These are phyloP conservation scores for Chironomus riparius DNA, from an alignment of 2,888 invertebrate species.

Conservation along the genomic window DNA sequence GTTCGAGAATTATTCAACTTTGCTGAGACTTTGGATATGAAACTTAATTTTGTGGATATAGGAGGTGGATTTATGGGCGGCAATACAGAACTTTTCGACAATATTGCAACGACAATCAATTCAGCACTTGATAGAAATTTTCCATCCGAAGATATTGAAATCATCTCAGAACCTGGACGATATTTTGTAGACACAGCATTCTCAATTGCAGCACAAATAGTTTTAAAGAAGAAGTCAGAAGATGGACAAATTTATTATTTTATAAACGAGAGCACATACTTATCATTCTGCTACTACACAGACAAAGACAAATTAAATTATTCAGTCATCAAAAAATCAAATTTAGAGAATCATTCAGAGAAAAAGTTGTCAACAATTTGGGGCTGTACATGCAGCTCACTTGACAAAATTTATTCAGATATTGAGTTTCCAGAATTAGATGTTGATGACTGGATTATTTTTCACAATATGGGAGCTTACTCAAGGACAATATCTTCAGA, in stretches of 20 bases:
- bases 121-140: slow-evolving; percentile 66
- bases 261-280: slow-evolving; percentile 10
- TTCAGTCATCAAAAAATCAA: not conserved
- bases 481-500: slow-evolving; percentile 84
- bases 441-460: slow-evolving; percentile 81
- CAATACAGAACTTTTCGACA: slow-evolving; percentile 39
- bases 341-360: not conserved
- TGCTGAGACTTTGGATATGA: slow-evolving; percentile 61
- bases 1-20: slow-evolving; percentile 65
- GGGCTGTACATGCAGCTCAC: slow-evolving; percentile 94
- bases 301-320: not conserved
- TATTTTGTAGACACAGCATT: slow-evolving; percentile 94
- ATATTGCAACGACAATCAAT: not conserved
- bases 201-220: slow-evolving; percentile 51
- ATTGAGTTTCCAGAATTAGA: slow-evolving; percentile 60
- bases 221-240: not conserved
- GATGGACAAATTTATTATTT: not conserved
- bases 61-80: slow-evolving; percentile 91
- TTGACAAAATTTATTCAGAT: slow-evolving; percentile 61
- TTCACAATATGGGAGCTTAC: slow-evolving; percentile 96
- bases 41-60: slow-evolving; percentile 73
- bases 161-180: slow-evolving; percentile 95
- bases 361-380: slow-evolving; percentile 48
- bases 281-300: not conserved
- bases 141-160: slow-evolving; percentile 53